Base-by-base conservation (phyloP, 2,888 invertebrate genomes). In the Prionchulus punctatus region DNA sequence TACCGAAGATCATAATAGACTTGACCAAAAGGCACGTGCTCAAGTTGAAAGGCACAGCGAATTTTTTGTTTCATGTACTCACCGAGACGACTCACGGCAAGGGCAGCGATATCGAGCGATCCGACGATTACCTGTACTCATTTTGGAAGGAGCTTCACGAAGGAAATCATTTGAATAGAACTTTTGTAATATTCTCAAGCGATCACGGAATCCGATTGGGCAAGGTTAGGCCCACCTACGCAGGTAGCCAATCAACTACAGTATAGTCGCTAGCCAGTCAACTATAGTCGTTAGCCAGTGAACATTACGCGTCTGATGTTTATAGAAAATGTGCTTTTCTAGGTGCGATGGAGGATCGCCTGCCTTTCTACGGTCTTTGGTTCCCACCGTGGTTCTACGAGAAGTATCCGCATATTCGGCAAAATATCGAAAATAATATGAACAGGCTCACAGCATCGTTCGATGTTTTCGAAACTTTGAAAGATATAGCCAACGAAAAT, bases 401-500 rank as follows among this genome's bases (percentile, higher is more conserved):
- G 18, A 76, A 75, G 55, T 84, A 82, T 70, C 77, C 79, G 1
- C 60, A 73, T 2, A 81, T 84, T 0, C 77, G 80, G 61, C 67
- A 73, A 1, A 85, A 84, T 72, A 71, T 90, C 49, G 75, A 75
- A 58, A 69, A 67, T 36, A 89, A 89, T 70, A 73, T 79, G 1
- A 28, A 28, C 12, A 26, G 82, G 54, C 76, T 90, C n/a, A 84
- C 85, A 0, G 85, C 85, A 0, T 86, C 85, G 0, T 89, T 81
- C 69, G 90, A 91, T 71, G 73, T 90, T 3, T 81, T 87, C 70
- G 82, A 83, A 61, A 89, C 87, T 0, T 70, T 91, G 51, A 61
- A 75, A 15, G 84, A 88, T 70, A 72, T 89, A 12, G 27, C 30
- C 28, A 28, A 49, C 12, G 21, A 4, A 7, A 7, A 23, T 3